Evolutionary conservation across 2,113 vertebrate genomes (phyloP), one percentile per base, ranked within the genome.

Genomic region (Spilogale gracilis): DNA sequence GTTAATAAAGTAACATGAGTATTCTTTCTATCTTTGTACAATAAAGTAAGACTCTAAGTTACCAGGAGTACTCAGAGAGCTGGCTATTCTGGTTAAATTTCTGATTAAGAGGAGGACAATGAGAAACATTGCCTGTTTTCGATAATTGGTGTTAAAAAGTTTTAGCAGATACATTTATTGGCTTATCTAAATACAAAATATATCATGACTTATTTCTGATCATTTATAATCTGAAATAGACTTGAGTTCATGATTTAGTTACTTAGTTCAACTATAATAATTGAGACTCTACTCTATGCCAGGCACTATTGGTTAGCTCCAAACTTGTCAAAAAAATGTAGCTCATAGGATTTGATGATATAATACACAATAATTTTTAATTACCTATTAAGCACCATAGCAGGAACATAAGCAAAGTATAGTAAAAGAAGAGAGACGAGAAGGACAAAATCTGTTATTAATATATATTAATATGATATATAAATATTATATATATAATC

Each of bases 101-200:
- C 23, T 96, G 25, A 12, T 43, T 91, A 94, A 82, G 27, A 0
- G 73, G 85, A 95, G 5, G 54, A 84, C 12, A 74, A 23, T 73
- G 17, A 45, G 16, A 84, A 89, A 45, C 4, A 50, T 60, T 14
- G 58, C 21, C 69, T 92, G 1, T 83, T 97, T 94, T 92, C 17
- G 80, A 38, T 73, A 69, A 2, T 9, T 89, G 50, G 5, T 45
- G 11, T 71, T 91, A 69, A 30, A 90, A 81, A 73, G 6, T 4
- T 52, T 91, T 93, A 61, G 0, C 10, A 95, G 65, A 52, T 60
- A 43, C 0, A 67, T 82, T n/a, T 43, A 67, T 80, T 91, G 14
- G 4, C 9, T 90, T 56, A 84, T 80, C 71, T 96, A 86, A 92
- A 82, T 95, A 52, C 5, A 71, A 93, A 94, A 67, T 71, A 20